Base-by-base conservation (phyloP, 2,888 invertebrate genomes). In the Alloplasta piceator region DNA sequence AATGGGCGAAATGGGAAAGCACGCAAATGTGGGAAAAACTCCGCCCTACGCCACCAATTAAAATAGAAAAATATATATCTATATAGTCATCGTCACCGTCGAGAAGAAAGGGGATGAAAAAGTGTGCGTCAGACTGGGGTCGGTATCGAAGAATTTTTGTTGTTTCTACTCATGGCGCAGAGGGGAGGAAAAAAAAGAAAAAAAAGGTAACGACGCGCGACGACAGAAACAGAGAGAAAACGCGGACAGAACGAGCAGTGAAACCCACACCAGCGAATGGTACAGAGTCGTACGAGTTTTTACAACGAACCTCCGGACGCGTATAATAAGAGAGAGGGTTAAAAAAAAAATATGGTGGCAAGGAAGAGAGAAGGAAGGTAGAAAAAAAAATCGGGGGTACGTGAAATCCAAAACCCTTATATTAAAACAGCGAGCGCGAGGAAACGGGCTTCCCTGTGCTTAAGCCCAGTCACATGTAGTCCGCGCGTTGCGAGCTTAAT, bases 351-450 rank as follows among this genome's bases (percentile, higher is more conserved):
- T 77, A 60, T 76, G 50, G 72, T 70, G 46, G 56, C 55, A 58
- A 66, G 67, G 66, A 66, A 41, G 48, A 55, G 61, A 68, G 50
- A 73, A 60, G 64, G 36, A 61, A 61, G 71, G 68, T 58, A 46
- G 46, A 58, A 38, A 26, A 52, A 64, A 14, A 26, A 60, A 39
- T 50, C 16, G 78, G n/a, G n/a, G 3, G 66, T 81, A 87, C 86
- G 87, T 88, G 89, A 90, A 90, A 90, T 89, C 82, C 83, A 88
- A 89, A 90, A 90, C 89, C 89, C 87, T 89, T 87, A 85, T 89
- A 88, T 90, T 90, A 89, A 88, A 89, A 61, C 43, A 67, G n/a
- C 38, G 38, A 64, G 64, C 56, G 46, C 68, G 73, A 63, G 78
- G 48, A 75, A 78, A 82, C 63, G 14, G 14, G 58, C 36, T 58